Conservation (phyloP, 2,888 invertebrate genomes). For the Lordiphosa fenestrarum region DNA sequence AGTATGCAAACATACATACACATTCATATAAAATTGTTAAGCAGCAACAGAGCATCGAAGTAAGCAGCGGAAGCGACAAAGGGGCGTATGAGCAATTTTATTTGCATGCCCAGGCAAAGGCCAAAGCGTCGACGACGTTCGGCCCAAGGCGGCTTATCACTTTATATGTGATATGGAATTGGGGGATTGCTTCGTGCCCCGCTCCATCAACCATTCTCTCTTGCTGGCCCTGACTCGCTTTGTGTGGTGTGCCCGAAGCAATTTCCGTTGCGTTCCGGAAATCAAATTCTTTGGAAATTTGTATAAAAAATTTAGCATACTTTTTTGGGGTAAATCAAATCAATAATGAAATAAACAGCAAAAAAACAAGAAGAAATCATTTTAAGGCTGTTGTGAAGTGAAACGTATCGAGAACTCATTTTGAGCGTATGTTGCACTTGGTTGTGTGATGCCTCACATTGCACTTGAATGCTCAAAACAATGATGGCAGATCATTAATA, state of each 20-base stretch:
- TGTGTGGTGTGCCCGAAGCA: constrained; percentile 1
- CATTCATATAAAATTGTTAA: constrained; percentile 1
- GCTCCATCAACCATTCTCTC: too few species aligned
- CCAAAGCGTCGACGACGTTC: constrained; percentile 23
- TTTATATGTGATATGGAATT: constrained; percentile 36
- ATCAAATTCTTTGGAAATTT: constrained; percentile 6
- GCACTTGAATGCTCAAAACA: too few species aligned
- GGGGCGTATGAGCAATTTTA: constrained; percentile 68
- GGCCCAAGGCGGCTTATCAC: constrained; percentile 63
- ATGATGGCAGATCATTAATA: too few species aligned
- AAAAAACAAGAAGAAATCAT: too few species aligned
- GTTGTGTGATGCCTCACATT: too few species aligned
- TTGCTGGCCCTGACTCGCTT: not conserved
- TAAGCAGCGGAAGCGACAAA: constrained; percentile 26
- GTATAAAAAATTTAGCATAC: constrained; percentile 4
- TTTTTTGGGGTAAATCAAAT: not conserved
- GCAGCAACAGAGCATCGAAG: not conserved
- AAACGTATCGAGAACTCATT: too few species aligned
- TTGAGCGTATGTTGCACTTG: too few species aligned
- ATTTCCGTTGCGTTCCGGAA: constrained; percentile 14
- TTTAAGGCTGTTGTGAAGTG: not conserved
- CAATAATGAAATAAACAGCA: too few species aligned
- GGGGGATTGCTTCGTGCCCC: not conserved
- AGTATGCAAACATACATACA: constrained; percentile 47
- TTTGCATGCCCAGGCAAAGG: constrained; percentile 48